These are phyloP conservation scores for Pheosia tremula DNA, from an alignment of 2,888 invertebrate species.

Conservation along the genomic window DNA sequence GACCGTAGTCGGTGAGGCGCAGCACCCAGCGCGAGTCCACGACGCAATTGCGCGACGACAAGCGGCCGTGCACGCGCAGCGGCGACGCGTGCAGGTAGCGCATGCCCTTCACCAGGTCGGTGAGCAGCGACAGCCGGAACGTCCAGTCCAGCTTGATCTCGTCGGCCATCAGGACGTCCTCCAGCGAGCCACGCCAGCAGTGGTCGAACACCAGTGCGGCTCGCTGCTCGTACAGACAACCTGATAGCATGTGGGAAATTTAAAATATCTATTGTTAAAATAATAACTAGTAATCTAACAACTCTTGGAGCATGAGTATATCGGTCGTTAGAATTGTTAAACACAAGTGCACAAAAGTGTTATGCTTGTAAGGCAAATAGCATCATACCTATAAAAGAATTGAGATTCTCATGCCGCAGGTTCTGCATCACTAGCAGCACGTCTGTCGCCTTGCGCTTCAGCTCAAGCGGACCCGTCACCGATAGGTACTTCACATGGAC, in stretches of 20 bases:
- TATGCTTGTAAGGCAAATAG: too few species aligned
- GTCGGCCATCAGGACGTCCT: constrained; percentile 94
- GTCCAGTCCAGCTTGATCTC: constrained; percentile 98
- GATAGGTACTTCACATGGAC: constrained; percentile 94
- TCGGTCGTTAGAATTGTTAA: too few species aligned
- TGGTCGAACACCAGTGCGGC: constrained; percentile 94
- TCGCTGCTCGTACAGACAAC: constrained; percentile 92
- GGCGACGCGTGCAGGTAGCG: constrained; percentile 94
- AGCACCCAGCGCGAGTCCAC: constrained; percentile 98
- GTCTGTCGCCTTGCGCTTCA: constrained; percentile 92
- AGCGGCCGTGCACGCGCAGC: constrained; percentile 92
- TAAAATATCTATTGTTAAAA: too few species aligned
- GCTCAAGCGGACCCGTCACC: constrained; percentile 85
- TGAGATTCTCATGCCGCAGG: constrained; percentile 95
- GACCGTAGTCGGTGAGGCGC: constrained; percentile 96
- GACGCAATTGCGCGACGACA: constrained; percentile 96
- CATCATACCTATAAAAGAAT: constrained; percentile 89
- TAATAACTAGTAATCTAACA: too few species aligned
- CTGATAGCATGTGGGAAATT: constrained; percentile 42
- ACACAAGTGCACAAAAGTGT: too few species aligned
- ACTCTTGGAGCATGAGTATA: too few species aligned
- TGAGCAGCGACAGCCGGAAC: constrained; percentile 95
- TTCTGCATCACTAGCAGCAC: constrained; percentile 92
- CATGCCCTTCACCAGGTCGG: constrained; percentile 97
- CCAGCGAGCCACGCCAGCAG: constrained; percentile 94